Evolutionary conservation across 2,113 vertebrate genomes (phyloP).

Genomic region (Glaucidium brasilianum): DNA sequence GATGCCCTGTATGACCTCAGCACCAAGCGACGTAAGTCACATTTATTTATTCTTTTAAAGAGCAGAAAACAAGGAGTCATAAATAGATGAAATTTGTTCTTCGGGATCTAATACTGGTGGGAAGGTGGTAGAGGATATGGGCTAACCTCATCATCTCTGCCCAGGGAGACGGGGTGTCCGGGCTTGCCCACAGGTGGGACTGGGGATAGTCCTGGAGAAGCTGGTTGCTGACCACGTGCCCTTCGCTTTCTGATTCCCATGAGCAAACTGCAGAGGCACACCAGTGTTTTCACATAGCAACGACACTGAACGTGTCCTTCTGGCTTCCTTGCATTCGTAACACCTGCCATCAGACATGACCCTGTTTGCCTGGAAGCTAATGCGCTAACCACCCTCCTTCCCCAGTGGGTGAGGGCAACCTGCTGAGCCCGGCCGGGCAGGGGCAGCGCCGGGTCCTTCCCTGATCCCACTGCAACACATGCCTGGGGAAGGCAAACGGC

Average conservation of each 20-base stretch:
- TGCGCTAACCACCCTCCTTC: fast-evolving
- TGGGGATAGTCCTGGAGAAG: neutral
- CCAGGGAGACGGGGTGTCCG: fast-evolving
- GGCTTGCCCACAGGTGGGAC: neutral
- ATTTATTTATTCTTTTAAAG: neutral
- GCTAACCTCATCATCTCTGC: neutral
- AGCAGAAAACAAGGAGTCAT: neutral
- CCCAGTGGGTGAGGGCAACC: neutral
- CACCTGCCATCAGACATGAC: too few relatives aligned
- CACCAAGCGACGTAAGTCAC: slow-evolving; percentile 71
- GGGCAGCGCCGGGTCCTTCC: fast-evolving
- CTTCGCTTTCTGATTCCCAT: neutral
- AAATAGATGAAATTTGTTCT: neutral
- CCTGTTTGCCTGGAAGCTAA: neutral
- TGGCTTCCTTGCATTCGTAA: neutral
- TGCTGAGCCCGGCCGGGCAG: fast-evolving
- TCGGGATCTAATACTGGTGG: neutral
- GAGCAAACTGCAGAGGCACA: neutral
- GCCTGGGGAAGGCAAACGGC: fast-evolving
- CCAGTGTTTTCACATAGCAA: neutral
- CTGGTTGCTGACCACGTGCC: neutral
- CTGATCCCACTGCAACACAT: fast-evolving
- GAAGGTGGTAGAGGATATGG: neutral
- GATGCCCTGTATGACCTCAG: slow-evolving; percentile 48
- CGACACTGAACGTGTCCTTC: neutral